These are phyloP conservation scores for Apamea monoglypha DNA, from an alignment of 2,888 invertebrate genomes.

Conservation along the genomic window DNA sequence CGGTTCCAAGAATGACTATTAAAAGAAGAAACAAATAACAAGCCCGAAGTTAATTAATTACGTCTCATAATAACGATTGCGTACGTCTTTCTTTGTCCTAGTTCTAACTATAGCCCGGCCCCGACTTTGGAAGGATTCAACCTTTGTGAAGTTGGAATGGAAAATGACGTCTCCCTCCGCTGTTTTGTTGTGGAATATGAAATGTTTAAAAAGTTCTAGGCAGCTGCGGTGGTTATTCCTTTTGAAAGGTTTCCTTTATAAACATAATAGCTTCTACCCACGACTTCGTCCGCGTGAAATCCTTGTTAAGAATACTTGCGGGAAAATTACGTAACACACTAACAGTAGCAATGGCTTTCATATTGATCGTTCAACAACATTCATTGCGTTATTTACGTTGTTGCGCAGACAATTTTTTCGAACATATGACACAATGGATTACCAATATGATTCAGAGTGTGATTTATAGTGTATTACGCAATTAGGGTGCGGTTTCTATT, in stretches of 20 bases:
- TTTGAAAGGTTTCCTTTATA: neutral
- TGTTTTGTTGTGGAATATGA: slow-evolving; percentile 1
- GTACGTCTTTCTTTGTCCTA: slow-evolving; percentile 40
- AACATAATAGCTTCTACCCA: too few relatives aligned
- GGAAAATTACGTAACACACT: neutral
- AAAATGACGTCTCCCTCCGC: slow-evolving; percentile 16
- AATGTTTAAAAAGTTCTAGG: slow-evolving; percentile 10
- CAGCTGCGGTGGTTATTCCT: neutral
- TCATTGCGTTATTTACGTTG: neutral
- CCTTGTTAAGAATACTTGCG: neutral
- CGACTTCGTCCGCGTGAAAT: too few relatives aligned
- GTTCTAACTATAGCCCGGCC: slow-evolving; percentile 23
- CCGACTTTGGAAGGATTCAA: slow-evolving; percentile 39
- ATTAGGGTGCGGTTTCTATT: neutral
- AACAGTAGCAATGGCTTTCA: neutral
- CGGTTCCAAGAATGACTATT: neutral
- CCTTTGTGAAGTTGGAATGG: slow-evolving; percentile 22
- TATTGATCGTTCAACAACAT: neutral
- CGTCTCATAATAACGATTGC: slow-evolving; percentile 32
- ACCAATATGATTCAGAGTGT: neutral
- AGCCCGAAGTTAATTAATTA: slow-evolving; percentile 12
- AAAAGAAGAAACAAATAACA: slow-evolving; percentile 15
- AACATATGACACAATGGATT: neutral
- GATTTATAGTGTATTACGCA: neutral
- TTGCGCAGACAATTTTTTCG: neutral